These are phyloP conservation scores for Chamaetylas fuelleborni DNA, from an alignment of 2,113 vertebrate genomes.

Conservation along the genomic window DNA sequence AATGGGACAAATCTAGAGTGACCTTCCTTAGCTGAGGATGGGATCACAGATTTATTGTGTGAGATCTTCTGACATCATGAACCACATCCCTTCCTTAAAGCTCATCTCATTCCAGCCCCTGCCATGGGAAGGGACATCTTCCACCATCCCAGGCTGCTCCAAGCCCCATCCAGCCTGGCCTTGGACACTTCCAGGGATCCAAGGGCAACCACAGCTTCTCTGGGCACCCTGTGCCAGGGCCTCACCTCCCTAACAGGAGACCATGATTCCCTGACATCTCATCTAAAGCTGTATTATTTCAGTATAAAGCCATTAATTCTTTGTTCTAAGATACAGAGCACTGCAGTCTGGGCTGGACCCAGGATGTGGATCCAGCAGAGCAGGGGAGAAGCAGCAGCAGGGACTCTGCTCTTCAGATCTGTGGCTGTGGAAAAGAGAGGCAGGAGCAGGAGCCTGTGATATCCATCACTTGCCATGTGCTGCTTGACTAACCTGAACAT, in stretches of 20 bases:
- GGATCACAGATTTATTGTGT: neutral
- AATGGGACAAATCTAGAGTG: neutral
- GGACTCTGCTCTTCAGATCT: neutral
- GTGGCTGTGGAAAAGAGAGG: neutral
- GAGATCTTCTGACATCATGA: neutral
- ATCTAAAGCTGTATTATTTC: neutral
- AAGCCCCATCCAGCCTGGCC: rapidly evolving
- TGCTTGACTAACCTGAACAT: neutral
- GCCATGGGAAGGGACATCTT: neutral
- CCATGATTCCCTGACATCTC: neutral
- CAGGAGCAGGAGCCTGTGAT: neutral
- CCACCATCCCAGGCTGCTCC: rapidly evolving
- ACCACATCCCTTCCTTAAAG: neutral
- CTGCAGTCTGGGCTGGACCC: neutral
- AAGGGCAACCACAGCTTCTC: neutral
- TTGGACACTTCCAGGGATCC: neutral
- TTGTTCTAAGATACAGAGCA: neutral
- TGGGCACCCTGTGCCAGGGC: neutral
- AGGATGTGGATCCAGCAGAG: neutral
- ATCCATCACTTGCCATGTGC: neutral
- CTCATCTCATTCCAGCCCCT: neutral
- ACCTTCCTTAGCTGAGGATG: neutral
- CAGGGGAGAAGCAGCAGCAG: neutral
- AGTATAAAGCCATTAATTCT: neutral
- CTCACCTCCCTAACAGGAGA: neutral